Evolutionary conservation across 2,797 vertebrate species (phyloP).

Genomic region (Ctenopoma kingsleyae): DNA sequence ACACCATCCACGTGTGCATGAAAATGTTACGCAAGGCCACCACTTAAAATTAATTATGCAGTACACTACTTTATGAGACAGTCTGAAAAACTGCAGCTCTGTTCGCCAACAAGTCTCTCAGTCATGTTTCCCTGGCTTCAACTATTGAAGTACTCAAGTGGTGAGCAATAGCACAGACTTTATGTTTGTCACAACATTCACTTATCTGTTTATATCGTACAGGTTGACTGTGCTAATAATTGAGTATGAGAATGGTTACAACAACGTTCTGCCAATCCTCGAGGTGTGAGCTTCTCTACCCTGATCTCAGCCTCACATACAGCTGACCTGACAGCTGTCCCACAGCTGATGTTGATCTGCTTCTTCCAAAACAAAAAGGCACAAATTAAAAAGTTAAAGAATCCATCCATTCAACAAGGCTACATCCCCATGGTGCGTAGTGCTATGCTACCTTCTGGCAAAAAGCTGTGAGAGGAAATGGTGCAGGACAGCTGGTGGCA

Average conservation of each 20-base stretch:
- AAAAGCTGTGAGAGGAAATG: conserved; percentile 53
- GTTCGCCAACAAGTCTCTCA: conserved; percentile 49
- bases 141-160: conserved; percentile 8
- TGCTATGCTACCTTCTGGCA: conserved; percentile 7
- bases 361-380: conserved; percentile 35
- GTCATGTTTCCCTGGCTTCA: conserved; percentile 32
- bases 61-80: conserved; percentile 15
- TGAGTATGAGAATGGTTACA: background rate
- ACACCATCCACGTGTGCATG: conserved; percentile 28
- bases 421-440: conserved; percentile 28
- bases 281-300: conserved; percentile 27
- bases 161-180: background rate
- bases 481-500: conserved; percentile 59
- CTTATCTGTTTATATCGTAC: conserved; percentile 10
- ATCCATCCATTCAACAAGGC: conserved; percentile 37
- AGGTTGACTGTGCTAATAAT: background rate
- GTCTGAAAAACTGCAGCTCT: conserved; percentile 26
- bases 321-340: conserved; percentile 37
- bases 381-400: conserved; percentile 46
- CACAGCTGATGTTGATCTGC: conserved; percentile 7
- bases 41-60: conserved; percentile 33
- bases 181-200: conserved; percentile 22
- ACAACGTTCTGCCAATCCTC: conserved; percentile 6
- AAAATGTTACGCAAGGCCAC: conserved; percentile 52
- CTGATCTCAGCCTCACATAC: conserved; percentile 31